A percentile compares a stretch with the other conserved stretches of the same genome.
These are phyloP conservation scores for Noturus placidus DNA, from an alignment of 2,113 vertebrate species.

Conservation along the genomic window DNA sequence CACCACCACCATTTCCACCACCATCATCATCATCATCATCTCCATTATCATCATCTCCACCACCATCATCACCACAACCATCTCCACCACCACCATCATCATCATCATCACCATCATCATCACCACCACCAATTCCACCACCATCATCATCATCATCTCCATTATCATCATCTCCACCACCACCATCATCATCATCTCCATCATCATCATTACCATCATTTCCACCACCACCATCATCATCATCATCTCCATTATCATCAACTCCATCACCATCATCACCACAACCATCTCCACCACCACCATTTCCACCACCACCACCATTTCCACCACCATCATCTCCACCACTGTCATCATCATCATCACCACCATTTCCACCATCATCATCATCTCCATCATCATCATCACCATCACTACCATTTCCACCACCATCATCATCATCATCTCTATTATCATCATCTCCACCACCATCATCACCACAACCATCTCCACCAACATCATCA, in stretches of 20 bases:
- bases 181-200: background rate
- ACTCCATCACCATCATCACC: background rate
- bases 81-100: rapidly evolving
- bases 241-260: background rate
- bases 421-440: too few relatives aligned
- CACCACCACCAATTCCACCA: background rate
- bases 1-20: background rate
- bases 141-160: background rate
- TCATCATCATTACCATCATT: background rate
- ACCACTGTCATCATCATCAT: background rate
- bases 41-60: rapidly evolving
- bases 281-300: background rate
- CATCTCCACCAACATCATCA: background rate
- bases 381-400: background rate
- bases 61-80: background rate
- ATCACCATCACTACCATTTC: background rate
- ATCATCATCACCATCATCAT: background rate
- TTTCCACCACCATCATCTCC: too few relatives aligned
- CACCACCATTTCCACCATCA: background rate
- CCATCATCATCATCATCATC: background rate
- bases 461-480: background rate
- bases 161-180: background rate
- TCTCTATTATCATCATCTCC: background rate
- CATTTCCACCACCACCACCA: background rate
- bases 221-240: background rate